phyloP scores from a whole-genome alignment of 2,113 vertebrate genomes.

The Perccottus glenii region DNA sequence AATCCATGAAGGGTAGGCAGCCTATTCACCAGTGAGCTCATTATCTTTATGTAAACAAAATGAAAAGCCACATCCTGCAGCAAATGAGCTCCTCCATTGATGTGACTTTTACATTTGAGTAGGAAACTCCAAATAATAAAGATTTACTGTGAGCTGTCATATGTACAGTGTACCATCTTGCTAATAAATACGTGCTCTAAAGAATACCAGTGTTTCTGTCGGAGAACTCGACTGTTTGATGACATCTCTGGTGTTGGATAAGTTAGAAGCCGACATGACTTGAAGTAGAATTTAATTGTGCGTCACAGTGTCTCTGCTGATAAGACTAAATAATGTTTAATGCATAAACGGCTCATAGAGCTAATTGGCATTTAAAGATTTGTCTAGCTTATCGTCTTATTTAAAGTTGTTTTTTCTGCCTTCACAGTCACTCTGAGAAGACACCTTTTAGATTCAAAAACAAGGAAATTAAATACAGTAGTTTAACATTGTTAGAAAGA shows the following conservation, averaged over 20 bases:
- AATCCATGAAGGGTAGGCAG: conserved; percentile 25
- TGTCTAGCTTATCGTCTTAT: too few species aligned
- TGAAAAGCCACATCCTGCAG: conserved; percentile 11
- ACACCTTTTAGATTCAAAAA: too few species aligned
- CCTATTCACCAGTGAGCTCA: conserved; percentile 35
- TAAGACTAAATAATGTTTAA: too few species aligned
- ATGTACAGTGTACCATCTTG: neutral
- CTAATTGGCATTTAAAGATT: too few species aligned
- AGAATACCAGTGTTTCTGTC: neutral
- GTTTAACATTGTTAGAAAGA: too few species aligned
- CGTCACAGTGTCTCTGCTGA: too few species aligned
- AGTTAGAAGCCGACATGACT: neutral
- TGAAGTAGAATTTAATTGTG: too few species aligned
- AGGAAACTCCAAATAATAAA: conserved; percentile 24
- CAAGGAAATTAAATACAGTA: too few species aligned
- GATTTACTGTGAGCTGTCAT: conserved; percentile 18
- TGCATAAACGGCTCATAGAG: too few species aligned
- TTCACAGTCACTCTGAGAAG: too few species aligned
- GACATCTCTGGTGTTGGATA: neutral
- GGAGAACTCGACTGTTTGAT: neutral
- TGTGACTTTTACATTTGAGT: conserved; percentile 16
- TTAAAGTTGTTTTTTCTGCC: too few species aligned
- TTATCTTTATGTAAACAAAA: conserved; percentile 35
- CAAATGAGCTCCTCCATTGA: conserved; percentile 38
- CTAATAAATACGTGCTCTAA: conserved; percentile 23